phyloP scores from a whole-genome alignment of 2,888 invertebrate genomes.

The Nudaria mundana region DNA sequence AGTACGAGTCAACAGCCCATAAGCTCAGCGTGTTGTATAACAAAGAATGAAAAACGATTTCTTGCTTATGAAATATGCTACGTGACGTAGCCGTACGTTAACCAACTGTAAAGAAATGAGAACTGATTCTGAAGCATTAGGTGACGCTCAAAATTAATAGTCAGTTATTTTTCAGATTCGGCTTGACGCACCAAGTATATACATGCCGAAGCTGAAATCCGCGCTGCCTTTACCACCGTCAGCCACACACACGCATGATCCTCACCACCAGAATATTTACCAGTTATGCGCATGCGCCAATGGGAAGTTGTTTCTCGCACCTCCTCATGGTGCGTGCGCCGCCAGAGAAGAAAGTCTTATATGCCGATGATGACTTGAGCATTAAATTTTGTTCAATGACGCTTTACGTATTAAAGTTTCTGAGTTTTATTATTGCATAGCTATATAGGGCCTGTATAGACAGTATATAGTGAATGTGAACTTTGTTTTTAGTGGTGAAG shows the following conservation, averaged over 20 bases:
- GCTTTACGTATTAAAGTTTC: conserved; percentile 18
- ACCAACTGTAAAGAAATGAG: too few species aligned
- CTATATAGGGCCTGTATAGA: conserved; percentile 3
- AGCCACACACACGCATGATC: conserved; percentile 72
- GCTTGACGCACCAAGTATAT: conserved; percentile 84
- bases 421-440: conserved; percentile 7
- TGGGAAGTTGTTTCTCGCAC: conserved; percentile 93
- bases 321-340: conserved; percentile 89
- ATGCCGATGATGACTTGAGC: conserved; percentile 69
- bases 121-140: too few species aligned
- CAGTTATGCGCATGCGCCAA: conserved; percentile 95
- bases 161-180: too few species aligned
- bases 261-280: conserved; percentile 86
- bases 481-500: conserved; percentile 11
- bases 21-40: too few species aligned
- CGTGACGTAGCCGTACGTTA: too few species aligned
- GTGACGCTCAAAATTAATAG: too few species aligned
- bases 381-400: conserved; percentile 27
- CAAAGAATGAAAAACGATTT: too few species aligned
- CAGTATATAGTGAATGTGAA: conserved; percentile 15
- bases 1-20: too few species aligned
- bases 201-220: conserved; percentile 84
- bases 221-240: conserved; percentile 79
- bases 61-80: too few species aligned
- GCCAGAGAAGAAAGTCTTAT: conserved; percentile 79